Percentiles rank a stretch among this genome's conserved stretches.
Evolutionary conservation across 2,113 vertebrate genomes (phyloP).

Genomic region (Drymodes brunneopygia): DNA sequence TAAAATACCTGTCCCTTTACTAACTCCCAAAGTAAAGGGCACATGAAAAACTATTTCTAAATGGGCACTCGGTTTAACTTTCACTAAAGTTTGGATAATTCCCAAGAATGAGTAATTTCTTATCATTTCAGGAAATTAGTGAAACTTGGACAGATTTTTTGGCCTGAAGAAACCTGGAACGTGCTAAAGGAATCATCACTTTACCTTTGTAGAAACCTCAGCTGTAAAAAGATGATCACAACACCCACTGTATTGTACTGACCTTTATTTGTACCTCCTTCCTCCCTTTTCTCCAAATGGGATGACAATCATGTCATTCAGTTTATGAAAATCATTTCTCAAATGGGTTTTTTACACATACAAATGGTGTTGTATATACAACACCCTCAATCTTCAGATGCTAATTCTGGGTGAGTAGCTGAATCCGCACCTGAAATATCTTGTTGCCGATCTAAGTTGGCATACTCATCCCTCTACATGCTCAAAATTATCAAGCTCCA

Average conservation of each 20-base stretch:
- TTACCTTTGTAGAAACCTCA: neutral
- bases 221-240: neutral
- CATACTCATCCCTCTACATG: neutral
- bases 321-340: neutral
- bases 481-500: neutral
- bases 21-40: neutral
- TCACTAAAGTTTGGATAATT: neutral
- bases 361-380: neutral
- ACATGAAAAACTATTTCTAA: neutral
- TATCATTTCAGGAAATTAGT: neutral
- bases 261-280: neutral
- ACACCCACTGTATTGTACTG: neutral
- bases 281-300: neutral
- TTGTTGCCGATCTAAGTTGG: neutral
- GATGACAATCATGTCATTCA: neutral
- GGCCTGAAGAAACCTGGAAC: neutral
- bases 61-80: neutral
- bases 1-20: neutral
- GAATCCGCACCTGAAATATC: neutral
- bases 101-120: neutral
- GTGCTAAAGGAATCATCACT: neutral
- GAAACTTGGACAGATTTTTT: neutral
- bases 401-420: neutral
- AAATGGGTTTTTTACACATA: neutral
- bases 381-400: neutral